phyloP scores from a whole-genome alignment of 2,797 vertebrate species.

The Nyctibius grandis region DNA sequence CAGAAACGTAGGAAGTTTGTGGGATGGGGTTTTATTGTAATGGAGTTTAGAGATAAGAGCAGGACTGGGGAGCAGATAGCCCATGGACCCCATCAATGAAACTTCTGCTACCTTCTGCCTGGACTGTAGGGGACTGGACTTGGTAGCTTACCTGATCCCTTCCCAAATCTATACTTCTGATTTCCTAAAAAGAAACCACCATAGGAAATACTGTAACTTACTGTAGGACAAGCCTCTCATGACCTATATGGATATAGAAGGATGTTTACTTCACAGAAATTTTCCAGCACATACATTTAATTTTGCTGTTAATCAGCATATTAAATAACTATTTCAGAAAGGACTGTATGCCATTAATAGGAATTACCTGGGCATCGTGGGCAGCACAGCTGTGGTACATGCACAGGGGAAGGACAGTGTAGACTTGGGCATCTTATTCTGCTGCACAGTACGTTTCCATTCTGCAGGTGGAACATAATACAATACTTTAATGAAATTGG shows the following conservation, averaged over 20 bases:
- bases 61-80: not conserved
- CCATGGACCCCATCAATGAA: not conserved
- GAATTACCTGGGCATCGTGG: slow-evolving; percentile 80
- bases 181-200: slow-evolving; percentile 13
- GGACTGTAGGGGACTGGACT: not conserved
- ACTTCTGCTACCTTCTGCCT: not conserved
- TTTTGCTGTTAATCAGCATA: not conserved
- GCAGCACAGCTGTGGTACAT: slow-evolving; percentile 79
- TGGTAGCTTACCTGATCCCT: not conserved
- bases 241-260: slow-evolving; percentile 24
- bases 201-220: not conserved
- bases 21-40: not conserved
- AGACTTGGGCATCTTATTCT: slow-evolving; percentile 78
- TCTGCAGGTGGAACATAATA: slow-evolving; percentile 65
- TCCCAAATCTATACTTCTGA: not conserved
- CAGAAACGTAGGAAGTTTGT: not conserved
- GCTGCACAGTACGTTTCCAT: slow-evolving; percentile 80
- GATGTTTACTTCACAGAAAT: slow-evolving; percentile 3
- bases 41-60: not conserved
- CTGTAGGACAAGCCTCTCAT: slow-evolving; percentile 15
- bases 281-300: slow-evolving; percentile 24
- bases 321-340: not conserved
- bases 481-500: not conserved
- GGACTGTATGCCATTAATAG: not conserved
- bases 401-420: slow-evolving; percentile 76